Evolutionary conservation across 2,797 vertebrate species (phyloP).

Genomic region (Paramormyrops hopkinsi): DNA sequence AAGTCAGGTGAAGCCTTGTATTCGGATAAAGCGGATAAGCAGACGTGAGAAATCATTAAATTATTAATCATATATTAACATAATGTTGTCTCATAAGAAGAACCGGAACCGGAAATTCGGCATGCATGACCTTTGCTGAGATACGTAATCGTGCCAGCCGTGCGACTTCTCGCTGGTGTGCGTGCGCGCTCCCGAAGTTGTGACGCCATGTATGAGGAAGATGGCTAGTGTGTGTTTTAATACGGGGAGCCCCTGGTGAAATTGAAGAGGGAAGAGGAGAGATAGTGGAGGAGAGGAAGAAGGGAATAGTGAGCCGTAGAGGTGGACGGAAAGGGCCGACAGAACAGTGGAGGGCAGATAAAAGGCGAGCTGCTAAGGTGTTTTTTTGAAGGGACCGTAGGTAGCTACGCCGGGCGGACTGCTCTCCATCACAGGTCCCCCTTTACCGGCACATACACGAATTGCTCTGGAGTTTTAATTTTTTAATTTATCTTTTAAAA

Average conservation of each 20-base stretch:
- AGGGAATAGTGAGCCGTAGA: not conserved
- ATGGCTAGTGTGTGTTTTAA: conserved; percentile 64
- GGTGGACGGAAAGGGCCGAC: not conserved
- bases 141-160: not conserved
- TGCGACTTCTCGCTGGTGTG: conserved; percentile 1
- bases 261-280: conserved; percentile 58
- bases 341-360: not conserved
- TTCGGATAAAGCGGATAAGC: not conserved
- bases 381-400: not conserved
- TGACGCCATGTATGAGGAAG: conserved; percentile 54
- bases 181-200: conserved; percentile 44
- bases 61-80: not conserved
- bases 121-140: not conserved
- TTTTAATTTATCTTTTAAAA: not conserved
- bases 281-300: conserved; percentile 32
- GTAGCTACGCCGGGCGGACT: not conserved
- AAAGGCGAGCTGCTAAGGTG: not conserved
- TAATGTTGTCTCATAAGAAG: not conserved
- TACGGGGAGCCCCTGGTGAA: conserved; percentile 54
- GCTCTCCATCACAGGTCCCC: not conserved
- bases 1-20: not conserved
- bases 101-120: not conserved
- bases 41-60: not conserved
- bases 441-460: not conserved
- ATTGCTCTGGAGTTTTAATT: not conserved